Evolutionary conservation across 1,140 invertebrate genomes (phyloP).

Genomic region (Daktulosphaira vitifoliae): DNA sequence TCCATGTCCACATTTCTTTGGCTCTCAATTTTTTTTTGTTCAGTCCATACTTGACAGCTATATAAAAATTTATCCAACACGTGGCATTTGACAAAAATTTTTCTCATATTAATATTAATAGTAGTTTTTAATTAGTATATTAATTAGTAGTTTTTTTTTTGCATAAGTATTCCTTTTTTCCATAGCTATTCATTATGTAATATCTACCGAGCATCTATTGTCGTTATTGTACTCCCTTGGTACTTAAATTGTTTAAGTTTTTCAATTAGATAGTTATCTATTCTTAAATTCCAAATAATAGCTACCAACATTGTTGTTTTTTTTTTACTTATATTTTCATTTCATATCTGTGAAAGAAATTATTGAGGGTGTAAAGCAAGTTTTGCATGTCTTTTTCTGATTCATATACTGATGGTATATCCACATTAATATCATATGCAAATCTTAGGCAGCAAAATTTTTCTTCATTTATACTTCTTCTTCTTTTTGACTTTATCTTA

Average conservation of each 20-base stretch:
- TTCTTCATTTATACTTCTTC: too few relatives aligned
- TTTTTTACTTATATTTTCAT: not conserved
- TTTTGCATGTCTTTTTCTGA: not conserved
- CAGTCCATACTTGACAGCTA: too few relatives aligned
- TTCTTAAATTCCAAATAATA: not conserved
- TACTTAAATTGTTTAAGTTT: not conserved
- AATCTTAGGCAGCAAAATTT: too few relatives aligned
- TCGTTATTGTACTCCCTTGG: not conserved
- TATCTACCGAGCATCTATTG: not conserved
- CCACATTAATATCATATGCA: too few relatives aligned
- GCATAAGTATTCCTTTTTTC: not conserved
- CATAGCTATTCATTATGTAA: not conserved
- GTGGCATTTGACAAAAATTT: too few relatives aligned
- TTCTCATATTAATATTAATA: not conserved
- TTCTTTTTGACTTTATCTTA: too few relatives aligned
- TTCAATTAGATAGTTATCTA: not conserved
- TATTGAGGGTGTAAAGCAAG: not conserved
- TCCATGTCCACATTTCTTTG: too few relatives aligned
- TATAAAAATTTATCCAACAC: too few relatives aligned
- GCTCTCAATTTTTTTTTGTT: too few relatives aligned
- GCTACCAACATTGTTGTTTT: not conserved
- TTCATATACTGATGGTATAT: not conserved
- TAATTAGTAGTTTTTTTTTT: not conserved
- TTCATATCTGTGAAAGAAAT: not conserved
- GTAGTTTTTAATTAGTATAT: not conserved